phyloP scores from a whole-genome alignment of 2,888 invertebrate genomes.

The Tolmerus cingulatus region DNA sequence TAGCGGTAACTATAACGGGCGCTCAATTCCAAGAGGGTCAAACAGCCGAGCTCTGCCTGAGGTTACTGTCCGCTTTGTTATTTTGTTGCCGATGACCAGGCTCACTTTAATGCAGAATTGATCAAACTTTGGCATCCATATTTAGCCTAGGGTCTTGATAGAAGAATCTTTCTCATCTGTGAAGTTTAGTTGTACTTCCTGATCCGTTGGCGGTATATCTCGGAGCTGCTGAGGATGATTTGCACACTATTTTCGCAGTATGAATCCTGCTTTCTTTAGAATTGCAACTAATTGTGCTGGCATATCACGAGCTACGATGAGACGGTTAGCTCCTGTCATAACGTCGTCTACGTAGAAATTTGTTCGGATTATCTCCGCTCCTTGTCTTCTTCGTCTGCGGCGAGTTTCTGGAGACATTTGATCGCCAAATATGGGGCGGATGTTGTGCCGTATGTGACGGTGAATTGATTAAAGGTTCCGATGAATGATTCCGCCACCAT shows the following conservation, averaged over 20 bases:
- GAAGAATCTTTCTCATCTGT: neutral
- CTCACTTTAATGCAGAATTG: neutral
- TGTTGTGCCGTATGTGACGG: neutral
- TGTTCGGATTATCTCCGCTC: neutral
- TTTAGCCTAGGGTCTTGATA: constrained; percentile 38
- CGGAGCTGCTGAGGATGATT: constrained; percentile 30
- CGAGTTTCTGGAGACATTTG: too few species aligned
- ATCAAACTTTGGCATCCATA: constrained; percentile 43
- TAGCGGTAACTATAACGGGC: neutral
- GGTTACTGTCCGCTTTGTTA: neutral
- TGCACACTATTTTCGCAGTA: constrained; percentile 40
- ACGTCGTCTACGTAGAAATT: constrained; percentile 32
- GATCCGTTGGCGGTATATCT: neutral
- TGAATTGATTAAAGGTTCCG: neutral
- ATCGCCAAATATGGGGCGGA: neutral
- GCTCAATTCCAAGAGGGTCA: neutral
- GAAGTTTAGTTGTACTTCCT: neutral
- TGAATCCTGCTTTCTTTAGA: constrained; percentile 39
- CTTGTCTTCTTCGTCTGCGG: neutral
- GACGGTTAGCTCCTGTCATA: constrained; percentile 12
- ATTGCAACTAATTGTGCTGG: constrained; percentile 30
- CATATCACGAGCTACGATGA: constrained; percentile 34
- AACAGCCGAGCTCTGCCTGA: constrained; percentile 3
- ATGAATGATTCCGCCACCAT: neutral
- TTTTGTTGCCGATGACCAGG: neutral